Percentiles rank a stretch among this genome's conserved stretches.
These are phyloP conservation scores for Tolmerus cingulatus DNA, from an alignment of 2,888 invertebrate genomes.

Conservation along the genomic window DNA sequence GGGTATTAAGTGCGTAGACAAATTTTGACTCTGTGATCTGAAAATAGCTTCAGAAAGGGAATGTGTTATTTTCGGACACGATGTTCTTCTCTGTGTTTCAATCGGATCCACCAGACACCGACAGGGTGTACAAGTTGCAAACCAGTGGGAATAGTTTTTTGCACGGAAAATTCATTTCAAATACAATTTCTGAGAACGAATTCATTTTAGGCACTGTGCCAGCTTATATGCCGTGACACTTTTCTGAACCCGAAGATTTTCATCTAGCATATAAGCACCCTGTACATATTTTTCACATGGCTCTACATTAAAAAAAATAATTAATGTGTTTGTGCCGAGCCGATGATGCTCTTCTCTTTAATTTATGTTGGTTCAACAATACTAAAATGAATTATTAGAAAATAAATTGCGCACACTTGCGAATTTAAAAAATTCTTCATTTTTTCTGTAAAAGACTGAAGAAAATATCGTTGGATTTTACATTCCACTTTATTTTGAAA, in stretches of 20 bases:
- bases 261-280: background rate
- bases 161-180: background rate
- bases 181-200: background rate
- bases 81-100: slow-evolving; percentile 34
- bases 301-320: background rate
- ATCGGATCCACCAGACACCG: background rate
- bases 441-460: background rate
- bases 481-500: background rate
- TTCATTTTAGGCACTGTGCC: background rate
- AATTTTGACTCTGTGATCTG: slow-evolving; percentile 54
- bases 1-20: slow-evolving; percentile 53
- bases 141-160: background rate
- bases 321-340: background rate
- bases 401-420: background rate
- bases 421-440: background rate
- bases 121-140: slow-evolving; percentile 34
- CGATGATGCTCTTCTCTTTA: background rate
- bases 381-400: background rate
- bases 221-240: background rate
- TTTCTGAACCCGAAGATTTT: background rate
- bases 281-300: background rate
- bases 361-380: background rate
- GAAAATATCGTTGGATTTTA: background rate
- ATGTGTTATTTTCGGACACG: slow-evolving; percentile 54
- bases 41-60: slow-evolving; percentile 59